phyloP scores from a whole-genome alignment of 2,113 vertebrate species.

The Ictalurus furcatus region DNA sequence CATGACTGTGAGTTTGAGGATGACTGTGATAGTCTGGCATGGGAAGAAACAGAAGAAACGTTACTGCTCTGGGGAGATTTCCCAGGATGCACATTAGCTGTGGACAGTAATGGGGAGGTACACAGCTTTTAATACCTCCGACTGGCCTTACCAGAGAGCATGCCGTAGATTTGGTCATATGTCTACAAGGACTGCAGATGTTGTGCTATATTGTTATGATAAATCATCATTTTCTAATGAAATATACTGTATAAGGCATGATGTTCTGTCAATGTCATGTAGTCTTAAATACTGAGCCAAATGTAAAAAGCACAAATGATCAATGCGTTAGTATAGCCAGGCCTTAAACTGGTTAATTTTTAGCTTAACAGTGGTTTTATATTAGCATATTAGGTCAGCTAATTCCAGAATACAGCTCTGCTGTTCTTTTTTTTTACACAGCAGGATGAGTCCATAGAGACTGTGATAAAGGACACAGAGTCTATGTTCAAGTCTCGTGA shows the following conservation, averaged over 20 bases:
- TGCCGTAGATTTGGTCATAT: not conserved
- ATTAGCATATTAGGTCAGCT: slow-evolving; percentile 11
- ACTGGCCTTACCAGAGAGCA: not conserved
- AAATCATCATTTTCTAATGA: not conserved
- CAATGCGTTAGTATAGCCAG: not conserved
- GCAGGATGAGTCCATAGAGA: slow-evolving; percentile 62
- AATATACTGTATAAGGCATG: not conserved
- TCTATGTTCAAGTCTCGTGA: slow-evolving; percentile 86
- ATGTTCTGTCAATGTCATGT: not conserved
- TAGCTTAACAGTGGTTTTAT: not conserved
- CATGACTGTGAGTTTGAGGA: slow-evolving; percentile 90
- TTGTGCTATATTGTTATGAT: not conserved
- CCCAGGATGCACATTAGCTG: slow-evolving; percentile 77
- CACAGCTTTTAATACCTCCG: not conserved
- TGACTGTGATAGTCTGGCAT: slow-evolving; percentile 91
- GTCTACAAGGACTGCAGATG: not conserved
- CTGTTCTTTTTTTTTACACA: slow-evolving; percentile 11
- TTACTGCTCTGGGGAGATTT: slow-evolving; percentile 94
- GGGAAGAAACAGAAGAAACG: slow-evolving; percentile 94
- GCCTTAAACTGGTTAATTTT: not conserved
- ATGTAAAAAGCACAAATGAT: not conserved
- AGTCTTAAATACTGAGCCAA: not conserved
- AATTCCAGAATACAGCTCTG: not conserved
- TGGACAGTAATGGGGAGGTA: slow-evolving; percentile 63
- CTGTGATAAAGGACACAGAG: slow-evolving; percentile 83